Evolutionary conservation across 2,888 invertebrate species (phyloP).

Genomic region (Orthosia incerta): DNA sequence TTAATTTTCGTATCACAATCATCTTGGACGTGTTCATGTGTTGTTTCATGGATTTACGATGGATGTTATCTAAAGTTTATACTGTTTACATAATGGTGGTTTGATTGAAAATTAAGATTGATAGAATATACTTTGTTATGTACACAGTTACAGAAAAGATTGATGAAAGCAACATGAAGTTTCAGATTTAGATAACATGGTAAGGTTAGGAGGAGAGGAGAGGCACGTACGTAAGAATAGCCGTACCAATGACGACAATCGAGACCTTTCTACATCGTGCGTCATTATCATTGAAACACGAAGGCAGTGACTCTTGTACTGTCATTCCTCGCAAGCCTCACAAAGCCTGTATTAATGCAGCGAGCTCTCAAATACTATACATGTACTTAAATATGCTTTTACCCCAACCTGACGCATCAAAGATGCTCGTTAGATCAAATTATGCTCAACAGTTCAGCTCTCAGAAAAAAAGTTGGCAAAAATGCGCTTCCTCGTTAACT

Average conservation of each 20-base stretch:
- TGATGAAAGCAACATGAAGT: too few relatives aligned
- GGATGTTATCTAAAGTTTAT: slow-evolving; percentile 8
- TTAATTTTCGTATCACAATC: slow-evolving; percentile 47
- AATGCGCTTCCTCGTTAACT: slow-evolving; percentile 73
- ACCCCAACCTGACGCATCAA: slow-evolving; percentile 52
- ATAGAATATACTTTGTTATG: too few relatives aligned
- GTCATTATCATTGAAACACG: slow-evolving; percentile 12
- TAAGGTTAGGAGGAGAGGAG: too few relatives aligned
- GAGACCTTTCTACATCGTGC: neutral
- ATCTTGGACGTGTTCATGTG: slow-evolving; percentile 12
- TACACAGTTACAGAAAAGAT: too few relatives aligned
- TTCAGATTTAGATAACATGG: too few relatives aligned
- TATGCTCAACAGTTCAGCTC: slow-evolving; percentile 54
- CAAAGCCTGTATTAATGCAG: slow-evolving; percentile 26
- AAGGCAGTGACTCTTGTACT: neutral
- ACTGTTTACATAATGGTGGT: neutral
- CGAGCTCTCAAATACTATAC: slow-evolving; percentile 19
- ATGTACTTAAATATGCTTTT: slow-evolving; percentile 34
- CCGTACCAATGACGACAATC: neutral
- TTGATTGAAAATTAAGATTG: neutral
- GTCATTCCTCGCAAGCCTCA: neutral
- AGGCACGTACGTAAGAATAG: too few relatives aligned
- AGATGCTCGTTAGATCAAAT: slow-evolving; percentile 71
- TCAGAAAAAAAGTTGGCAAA: slow-evolving; percentile 50
- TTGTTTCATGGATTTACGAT: slow-evolving; percentile 8